A percentile compares a stretch with the other conserved stretches of the same genome.
Conservation (phyloP, 2,797 vertebrate species). For the Syngnathus rostellatus region DNA sequence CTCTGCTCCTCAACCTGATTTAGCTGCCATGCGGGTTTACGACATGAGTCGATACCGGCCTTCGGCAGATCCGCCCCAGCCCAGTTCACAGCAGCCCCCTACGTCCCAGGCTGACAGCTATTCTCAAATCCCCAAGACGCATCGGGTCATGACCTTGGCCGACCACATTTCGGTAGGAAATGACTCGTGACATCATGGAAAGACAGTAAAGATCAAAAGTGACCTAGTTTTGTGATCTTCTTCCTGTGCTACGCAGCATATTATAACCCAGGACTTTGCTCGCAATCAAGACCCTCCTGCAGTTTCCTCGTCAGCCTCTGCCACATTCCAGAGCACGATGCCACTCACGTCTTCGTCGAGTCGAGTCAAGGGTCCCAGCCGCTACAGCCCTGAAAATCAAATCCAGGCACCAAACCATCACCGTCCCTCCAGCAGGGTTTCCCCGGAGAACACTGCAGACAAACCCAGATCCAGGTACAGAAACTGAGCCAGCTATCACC, state of each 20-base stretch:
- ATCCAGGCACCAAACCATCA: conserved; percentile 74
- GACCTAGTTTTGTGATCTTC: background rate
- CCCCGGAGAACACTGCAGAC: conserved; percentile 83
- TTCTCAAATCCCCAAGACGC: conserved; percentile 81
- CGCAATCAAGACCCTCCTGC: conserved; percentile 83
- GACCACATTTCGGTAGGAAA: conserved; percentile 94
- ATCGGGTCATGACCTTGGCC: conserved; percentile 92
- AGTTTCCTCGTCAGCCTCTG: conserved; percentile 64
- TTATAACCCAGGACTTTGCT: conserved; percentile 98
- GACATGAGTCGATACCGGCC: conserved; percentile 81
- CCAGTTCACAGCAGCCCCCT: conserved; percentile 64
- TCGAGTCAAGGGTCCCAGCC: conserved; percentile 78
- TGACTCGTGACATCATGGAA: background rate
- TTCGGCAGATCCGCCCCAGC: conserved; percentile 69
- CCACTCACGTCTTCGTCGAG: conserved; percentile 67
- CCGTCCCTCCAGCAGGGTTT: conserved; percentile 82
- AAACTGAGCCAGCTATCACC: background rate
- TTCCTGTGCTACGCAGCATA: conserved; percentile 72
- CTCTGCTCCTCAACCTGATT: conserved; percentile 6
- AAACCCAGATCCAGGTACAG: conserved; percentile 85
- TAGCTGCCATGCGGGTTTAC: conserved; percentile 72
- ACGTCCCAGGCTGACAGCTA: conserved; percentile 77
- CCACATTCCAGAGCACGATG: conserved; percentile 86
- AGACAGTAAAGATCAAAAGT: background rate
- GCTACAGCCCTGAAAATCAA: conserved; percentile 89